Evolutionary conservation across 2,113 vertebrate species (phyloP), one percentile per base, ranked within the genome.

Genomic region (Myxocyprinus asiaticus): DNA sequence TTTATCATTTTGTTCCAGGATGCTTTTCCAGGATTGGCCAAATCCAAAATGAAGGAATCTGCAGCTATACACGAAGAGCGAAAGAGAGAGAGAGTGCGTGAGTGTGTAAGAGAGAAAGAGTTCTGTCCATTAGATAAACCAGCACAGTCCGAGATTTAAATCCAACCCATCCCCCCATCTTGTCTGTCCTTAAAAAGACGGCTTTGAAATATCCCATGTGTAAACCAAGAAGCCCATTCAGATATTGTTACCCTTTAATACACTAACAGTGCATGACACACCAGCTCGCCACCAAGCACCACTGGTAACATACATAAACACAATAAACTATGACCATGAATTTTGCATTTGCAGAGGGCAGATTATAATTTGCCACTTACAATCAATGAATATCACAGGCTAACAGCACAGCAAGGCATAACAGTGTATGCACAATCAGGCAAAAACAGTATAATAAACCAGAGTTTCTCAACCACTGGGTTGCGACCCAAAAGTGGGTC

Each of bases 61-160:
- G 53, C 4, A 45, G 70, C 14, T 33, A 73, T 74, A 67, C 56
- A 68, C 7, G 7, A 43, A 33, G 33, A 55, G 56, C 17, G 0
- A 53, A n/a, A 3, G 22, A 10, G 22, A 42, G 9, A 33, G 6
- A 33, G 55, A 51, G 43, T 62, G 53, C 45, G 51, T 75, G 17
- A 73, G 77, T 62, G 15, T 82, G 75, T 47, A 74, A 43, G 59
- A 63, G 15, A 8, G 9, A 58, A 55, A 47, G 66, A 53, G 4
- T 63, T 72, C 58, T 58, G 59, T 22, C 47, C 33, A 72, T 83
- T 53, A 45, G 42, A 81, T 72, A 76, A 73, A 87, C 78, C 85
- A 85, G 81, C 81, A 78, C 68, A 82, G 78, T 82, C 22, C 22
- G 81, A 81, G 66, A 67, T 73, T 81, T 67, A 77, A 85, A 33